These are phyloP conservation scores for Lipotes vexillifer DNA, from an alignment of 2,113 vertebrate genomes.

Conservation along the genomic window DNA sequence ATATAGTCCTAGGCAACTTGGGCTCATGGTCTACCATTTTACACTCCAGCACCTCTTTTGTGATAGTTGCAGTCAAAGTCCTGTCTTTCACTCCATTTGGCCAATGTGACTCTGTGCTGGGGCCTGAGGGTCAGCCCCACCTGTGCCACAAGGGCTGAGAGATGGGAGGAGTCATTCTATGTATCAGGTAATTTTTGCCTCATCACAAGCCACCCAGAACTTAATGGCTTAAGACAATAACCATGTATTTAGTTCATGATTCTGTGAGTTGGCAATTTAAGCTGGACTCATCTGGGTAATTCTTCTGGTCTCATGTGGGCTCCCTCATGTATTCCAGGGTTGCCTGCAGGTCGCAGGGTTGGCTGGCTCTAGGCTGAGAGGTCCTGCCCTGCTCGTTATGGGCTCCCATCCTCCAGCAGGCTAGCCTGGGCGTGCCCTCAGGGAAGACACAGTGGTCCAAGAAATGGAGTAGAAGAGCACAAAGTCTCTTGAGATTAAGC, in stretches of 20 bases:
- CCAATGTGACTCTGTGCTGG: not conserved
- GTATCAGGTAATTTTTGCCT: not conserved
- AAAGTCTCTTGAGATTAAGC: not conserved
- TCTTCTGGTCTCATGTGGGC: not conserved
- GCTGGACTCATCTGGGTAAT: too few relatives aligned
- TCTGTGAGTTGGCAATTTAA: not conserved
- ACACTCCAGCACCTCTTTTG: not conserved
- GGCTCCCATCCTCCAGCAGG: not conserved
- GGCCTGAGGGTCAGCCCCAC: not conserved
- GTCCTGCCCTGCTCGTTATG: not conserved
- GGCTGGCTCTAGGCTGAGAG: not conserved
- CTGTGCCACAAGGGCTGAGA: too few relatives aligned
- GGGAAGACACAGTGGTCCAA: not conserved
- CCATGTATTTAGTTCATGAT: not conserved
- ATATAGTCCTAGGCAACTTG: too few relatives aligned
- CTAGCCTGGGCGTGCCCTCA: not conserved
- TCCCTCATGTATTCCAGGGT: too few relatives aligned
- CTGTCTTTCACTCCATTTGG: not conserved
- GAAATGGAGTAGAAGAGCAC: fast-evolving
- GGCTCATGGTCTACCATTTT: not conserved
- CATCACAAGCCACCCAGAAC: too few relatives aligned
- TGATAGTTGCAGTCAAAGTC: too few relatives aligned
- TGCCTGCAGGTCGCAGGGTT: not conserved
- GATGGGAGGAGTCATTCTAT: not conserved
- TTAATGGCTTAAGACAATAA: not conserved